These are phyloP conservation scores for Acanthococcus lagerstroemiae DNA, from an alignment of 2,888 invertebrate species.

Conservation along the genomic window DNA sequence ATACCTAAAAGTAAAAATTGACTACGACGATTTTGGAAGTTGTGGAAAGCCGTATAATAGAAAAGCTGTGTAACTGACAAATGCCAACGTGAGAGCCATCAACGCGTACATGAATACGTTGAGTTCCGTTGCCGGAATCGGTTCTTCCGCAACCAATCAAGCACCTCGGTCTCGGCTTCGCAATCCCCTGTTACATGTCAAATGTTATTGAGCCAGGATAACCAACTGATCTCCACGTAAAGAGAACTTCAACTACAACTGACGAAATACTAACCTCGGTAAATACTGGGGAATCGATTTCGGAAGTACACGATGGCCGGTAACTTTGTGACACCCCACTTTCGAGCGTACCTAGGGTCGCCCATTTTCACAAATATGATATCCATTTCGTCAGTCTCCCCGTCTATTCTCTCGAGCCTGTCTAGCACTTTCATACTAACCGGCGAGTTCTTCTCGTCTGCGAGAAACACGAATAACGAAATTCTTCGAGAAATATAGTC, in stretches of 20 bases:
- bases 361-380: conserved; percentile 92
- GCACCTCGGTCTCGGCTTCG: conserved; percentile 70
- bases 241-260: too few relatives aligned
- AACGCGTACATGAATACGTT: conserved; percentile 91
- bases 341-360: conserved; percentile 79
- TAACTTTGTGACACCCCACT: conserved; percentile 85
- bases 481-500: background rate
- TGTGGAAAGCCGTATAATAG: conserved; percentile 80
- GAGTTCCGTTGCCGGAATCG: conserved; percentile 80
- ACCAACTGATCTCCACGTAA: too few relatives aligned
- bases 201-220: background rate
- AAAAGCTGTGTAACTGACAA: conserved; percentile 82
- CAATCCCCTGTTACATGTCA: conserved; percentile 56
- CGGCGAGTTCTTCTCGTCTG: conserved; percentile 68
- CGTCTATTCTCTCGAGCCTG: conserved; percentile 85
- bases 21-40: conserved; percentile 27
- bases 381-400: conserved; percentile 86
- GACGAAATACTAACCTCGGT: conserved; percentile 58
- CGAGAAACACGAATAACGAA: conserved; percentile 34
- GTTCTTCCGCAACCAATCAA: conserved; percentile 88
- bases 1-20: too few relatives aligned
- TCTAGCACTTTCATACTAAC: conserved; percentile 75
- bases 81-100: conserved; percentile 72
- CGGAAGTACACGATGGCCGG: conserved; percentile 88
- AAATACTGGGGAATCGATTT: conserved; percentile 84